Percentiles rank a stretch among this genome's conserved stretches.
Evolutionary conservation across 2,113 vertebrate genomes (phyloP).

Genomic region (Nymphicus hollandicus): DNA sequence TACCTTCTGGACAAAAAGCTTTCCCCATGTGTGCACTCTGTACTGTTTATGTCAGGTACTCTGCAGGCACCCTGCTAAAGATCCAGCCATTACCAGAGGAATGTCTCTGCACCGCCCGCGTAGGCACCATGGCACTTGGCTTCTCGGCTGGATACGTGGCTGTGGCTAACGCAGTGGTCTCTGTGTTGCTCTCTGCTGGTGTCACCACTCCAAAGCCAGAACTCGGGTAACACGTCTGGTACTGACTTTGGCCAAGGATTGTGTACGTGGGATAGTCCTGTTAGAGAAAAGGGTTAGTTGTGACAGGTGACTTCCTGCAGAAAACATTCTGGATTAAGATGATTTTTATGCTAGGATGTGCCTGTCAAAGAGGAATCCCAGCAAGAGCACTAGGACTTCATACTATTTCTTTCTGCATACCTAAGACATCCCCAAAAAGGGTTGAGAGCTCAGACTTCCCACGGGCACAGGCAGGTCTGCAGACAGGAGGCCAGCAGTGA

Average conservation of each 20-base stretch:
- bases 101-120: slow-evolving; percentile 68
- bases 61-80: neutral
- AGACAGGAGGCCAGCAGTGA: neutral
- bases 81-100: slow-evolving; percentile 59
- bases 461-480: neutral
- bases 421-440: neutral
- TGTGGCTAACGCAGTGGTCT: slow-evolving; percentile 55
- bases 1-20: neutral
- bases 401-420: neutral
- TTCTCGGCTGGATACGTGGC: slow-evolving; percentile 79
- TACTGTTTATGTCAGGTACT: neutral
- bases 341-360: neutral
- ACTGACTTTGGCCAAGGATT: slow-evolving; percentile 89
- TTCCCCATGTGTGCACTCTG: neutral
- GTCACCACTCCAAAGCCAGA: slow-evolving; percentile 81
- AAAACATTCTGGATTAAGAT: neutral
- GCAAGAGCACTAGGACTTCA: neutral
- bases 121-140: slow-evolving; percentile 71
- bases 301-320: neutral
- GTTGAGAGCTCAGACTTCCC: neutral
- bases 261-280: slow-evolving; percentile 92
- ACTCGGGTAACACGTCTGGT: slow-evolving; percentile 86
- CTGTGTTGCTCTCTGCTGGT: slow-evolving; percentile 73
- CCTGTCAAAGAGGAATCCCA: neutral
- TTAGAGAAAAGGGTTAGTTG: neutral